Evolutionary conservation across 2,888 invertebrate genomes (phyloP).

Genomic region (Catocala sponsa): DNA sequence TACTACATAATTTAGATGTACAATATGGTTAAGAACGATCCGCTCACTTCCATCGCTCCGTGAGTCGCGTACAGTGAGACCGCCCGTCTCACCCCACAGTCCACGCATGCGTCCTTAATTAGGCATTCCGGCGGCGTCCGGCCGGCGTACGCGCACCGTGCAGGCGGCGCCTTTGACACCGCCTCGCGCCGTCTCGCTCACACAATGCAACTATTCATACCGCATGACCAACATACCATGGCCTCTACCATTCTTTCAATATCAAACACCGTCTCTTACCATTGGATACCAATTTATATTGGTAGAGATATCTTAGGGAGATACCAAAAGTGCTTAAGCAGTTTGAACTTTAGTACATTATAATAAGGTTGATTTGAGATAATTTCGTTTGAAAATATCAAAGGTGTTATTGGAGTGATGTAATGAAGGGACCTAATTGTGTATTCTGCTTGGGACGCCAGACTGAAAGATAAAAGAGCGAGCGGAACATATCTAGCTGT

Average conservation of each 20-base stretch:
- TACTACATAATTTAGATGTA: no score
- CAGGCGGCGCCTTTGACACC: slow-evolving; percentile 82
- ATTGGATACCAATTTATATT: slow-evolving; percentile 56
- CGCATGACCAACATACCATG: slow-evolving; percentile 52
- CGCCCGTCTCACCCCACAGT: slow-evolving; percentile 58
- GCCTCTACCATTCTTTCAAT: slow-evolving; percentile 70
- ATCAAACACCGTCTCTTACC: slow-evolving; percentile 72
- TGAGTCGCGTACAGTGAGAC: slow-evolving; percentile 35
- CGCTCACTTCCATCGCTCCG: slow-evolving; percentile 1
- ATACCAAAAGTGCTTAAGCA: slow-evolving; percentile 38
- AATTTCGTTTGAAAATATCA: slow-evolving; percentile 56
- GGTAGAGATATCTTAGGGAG: slow-evolving; percentile 61
- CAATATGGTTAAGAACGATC: no score
- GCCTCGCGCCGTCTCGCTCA: slow-evolving; percentile 73
- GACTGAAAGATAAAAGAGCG: slow-evolving; percentile 74
- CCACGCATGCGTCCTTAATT: slow-evolving; percentile 87
- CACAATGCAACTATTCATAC: slow-evolving; percentile 85
- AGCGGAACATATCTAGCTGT: slow-evolving; percentile 62
- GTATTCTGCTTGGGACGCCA: slow-evolving; percentile 79
- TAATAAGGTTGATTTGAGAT: slow-evolving; percentile 45
- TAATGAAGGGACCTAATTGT: slow-evolving; percentile 87
- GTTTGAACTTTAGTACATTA: slow-evolving; percentile 33
- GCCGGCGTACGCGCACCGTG: slow-evolving; percentile 78
- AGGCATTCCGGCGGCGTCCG: slow-evolving; percentile 85
- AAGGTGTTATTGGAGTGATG: slow-evolving; percentile 86